These are phyloP conservation scores for Cetonia aurata DNA, from an alignment of 2,888 invertebrate species.

Conservation along the genomic window DNA sequence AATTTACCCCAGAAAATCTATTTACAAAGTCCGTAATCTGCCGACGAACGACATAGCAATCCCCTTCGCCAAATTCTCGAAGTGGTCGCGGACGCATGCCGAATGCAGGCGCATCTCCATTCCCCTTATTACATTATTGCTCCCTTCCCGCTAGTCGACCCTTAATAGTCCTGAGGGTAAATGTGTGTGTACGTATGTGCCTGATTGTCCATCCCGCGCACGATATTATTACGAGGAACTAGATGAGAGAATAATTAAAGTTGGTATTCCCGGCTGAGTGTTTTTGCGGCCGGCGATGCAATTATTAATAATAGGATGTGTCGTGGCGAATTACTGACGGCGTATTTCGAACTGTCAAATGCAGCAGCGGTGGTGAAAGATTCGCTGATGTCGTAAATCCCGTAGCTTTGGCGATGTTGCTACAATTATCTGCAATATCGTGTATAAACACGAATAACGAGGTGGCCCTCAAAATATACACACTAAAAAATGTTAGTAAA, in stretches of 20 bases:
- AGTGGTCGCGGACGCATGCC: constrained; percentile 5
- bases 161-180: constrained; percentile 28
- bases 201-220: neutral
- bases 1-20: too few species aligned
- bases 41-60: too few species aligned
- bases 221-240: neutral
- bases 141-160: constrained; percentile 28
- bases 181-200: neutral
- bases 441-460: too few species aligned
- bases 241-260: constrained; percentile 27
- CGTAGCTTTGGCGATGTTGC: too few species aligned
- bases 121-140: constrained; percentile 36
- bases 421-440: too few species aligned
- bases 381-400: too few species aligned
- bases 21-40: too few species aligned
- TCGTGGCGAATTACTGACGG: too few species aligned
- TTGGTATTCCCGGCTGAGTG: constrained; percentile 13
- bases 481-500: too few species aligned
- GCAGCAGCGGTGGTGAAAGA: too few species aligned
- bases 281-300: constrained; percentile 17
- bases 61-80: neutral
- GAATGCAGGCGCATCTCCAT: constrained; percentile 7
- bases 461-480: too few species aligned
- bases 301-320: constrained; percentile 7
- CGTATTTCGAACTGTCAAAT: too few species aligned